Base-by-base conservation (phyloP, 1,140 invertebrate species). In the Caenorhabditis tropicalis region DNA sequence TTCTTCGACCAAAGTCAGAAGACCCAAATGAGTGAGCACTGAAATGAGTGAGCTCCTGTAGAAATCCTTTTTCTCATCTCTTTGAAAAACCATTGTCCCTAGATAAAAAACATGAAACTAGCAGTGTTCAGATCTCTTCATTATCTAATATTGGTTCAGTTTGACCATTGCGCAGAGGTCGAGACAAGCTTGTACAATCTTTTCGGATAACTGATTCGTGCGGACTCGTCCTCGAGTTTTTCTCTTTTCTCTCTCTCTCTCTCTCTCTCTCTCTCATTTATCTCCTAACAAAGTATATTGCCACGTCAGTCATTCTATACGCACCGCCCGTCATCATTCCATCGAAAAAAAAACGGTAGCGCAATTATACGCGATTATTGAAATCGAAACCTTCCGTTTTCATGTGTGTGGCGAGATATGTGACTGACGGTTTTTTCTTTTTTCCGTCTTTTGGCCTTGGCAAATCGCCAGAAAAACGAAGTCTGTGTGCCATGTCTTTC, bases 301-400 rank as follows among this genome's bases (percentile, higher is more conserved):
- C 53, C 53, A 56, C 53, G 53, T 27, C 53, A 56, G 53, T 56
- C n/a, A 7, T 56, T n/a, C 10, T 9, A 10, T 56, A n/a, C 36
- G 36, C n/a, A 43, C 65, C 36, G 36, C n/a, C 65, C 65, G 36
- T 74, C 65, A 74, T 74, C n/a, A n/a, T 15, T 5, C 19, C 9
- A 21, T 9, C 19, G 43, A 74, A 74, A 74, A 74, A 31, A 46
- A 74, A 24, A 12, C 27, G 65, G n/a, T 43, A 31, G 65, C 65
- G 65, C 65, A 74, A 74, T 74, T 74, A 74, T 74, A 74, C 21
- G 36, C 65, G 65, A 74, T 74, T 74, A 74, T 74, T 74, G 65
- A 74, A 74, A 74, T 74, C 65, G 65, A 74, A 74, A 74, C 65
- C 65, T 24, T 21, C 29, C 49, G 15, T n/a, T 19, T 58, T 16